A percentile compares a stretch with the other conserved stretches of the same genome.
Evolutionary conservation across 1,140 invertebrate species (phyloP).

Genomic region (Aphaenogaster floridana): DNA sequence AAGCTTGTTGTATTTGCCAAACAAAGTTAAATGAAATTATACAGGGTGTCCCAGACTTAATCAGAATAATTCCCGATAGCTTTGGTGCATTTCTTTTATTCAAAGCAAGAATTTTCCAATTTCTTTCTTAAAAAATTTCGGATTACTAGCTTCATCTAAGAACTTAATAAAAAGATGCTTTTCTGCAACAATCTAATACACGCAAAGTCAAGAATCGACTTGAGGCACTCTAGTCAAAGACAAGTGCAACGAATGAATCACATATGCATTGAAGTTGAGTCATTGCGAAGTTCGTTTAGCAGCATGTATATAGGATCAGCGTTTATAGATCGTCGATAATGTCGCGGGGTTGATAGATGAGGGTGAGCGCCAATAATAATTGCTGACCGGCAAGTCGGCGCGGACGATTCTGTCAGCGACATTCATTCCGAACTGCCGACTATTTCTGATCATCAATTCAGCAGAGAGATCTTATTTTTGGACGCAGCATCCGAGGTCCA

Average conservation of each 20-base stretch:
- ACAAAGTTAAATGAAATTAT: background rate
- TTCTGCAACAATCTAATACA: background rate
- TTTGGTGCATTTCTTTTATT: background rate
- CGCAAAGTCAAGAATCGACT: background rate
- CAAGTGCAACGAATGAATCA: background rate
- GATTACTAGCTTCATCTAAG: background rate
- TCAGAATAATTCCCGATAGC: background rate
- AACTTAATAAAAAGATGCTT: background rate
- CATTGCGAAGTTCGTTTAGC: constrained; percentile 4
- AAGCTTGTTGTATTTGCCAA: background rate
- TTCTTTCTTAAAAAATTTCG: background rate
- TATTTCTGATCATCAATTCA: constrained; percentile 83
- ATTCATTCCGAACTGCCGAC: constrained; percentile 73
- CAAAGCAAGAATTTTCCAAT: too few species aligned
- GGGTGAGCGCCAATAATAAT: constrained; percentile 54
- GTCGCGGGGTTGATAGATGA: background rate
- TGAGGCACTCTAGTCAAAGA: background rate
- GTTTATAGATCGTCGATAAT: constrained; percentile 19
- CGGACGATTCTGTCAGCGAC: constrained; percentile 71
- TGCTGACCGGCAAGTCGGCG: constrained; percentile 35
- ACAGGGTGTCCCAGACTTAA: background rate
- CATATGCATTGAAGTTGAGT: background rate
- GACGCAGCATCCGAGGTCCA: constrained; percentile 78
- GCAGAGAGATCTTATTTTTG: constrained; percentile 81
- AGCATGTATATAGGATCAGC: background rate